Evolutionary conservation across 1,140 invertebrate genomes (phyloP).

Genomic region (Myzus persicae): DNA sequence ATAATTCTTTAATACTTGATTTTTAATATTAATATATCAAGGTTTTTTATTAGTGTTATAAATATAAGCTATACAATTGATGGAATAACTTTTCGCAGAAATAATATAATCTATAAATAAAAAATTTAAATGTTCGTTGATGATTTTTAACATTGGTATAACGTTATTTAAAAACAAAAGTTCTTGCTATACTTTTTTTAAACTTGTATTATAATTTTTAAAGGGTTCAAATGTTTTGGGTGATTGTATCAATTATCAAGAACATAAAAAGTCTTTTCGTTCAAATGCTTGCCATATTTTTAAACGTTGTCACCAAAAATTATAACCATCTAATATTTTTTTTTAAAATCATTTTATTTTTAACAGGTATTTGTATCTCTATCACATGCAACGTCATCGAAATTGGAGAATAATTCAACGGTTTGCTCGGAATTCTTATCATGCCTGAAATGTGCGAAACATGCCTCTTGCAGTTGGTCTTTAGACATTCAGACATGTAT

Average conservation of each 20-base stretch:
- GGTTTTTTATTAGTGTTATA: too few relatives aligned
- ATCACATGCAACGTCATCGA: not conserved
- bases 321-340: too few relatives aligned
- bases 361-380: not conserved
- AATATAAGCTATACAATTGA: too few relatives aligned
- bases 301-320: too few relatives aligned
- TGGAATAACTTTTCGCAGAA: too few relatives aligned
- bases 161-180: not conserved
- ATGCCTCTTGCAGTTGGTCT: not conserved
- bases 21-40: too few relatives aligned
- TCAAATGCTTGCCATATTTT: not conserved
- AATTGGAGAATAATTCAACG: not conserved
- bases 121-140: too few relatives aligned
- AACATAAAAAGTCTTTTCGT: not conserved
- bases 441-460: not conserved
- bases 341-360: not conserved
- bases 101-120: too few relatives aligned
- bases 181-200: not conserved
- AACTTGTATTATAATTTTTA: not conserved
- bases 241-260: not conserved
- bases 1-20: too few relatives aligned
- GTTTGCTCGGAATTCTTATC: not conserved
- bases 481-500: not conserved
- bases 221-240: not conserved
- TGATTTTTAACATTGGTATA: not conserved